phyloP scores from a whole-genome alignment of 2,113 vertebrate genomes.

The Plecturocebus donacophilus region DNA sequence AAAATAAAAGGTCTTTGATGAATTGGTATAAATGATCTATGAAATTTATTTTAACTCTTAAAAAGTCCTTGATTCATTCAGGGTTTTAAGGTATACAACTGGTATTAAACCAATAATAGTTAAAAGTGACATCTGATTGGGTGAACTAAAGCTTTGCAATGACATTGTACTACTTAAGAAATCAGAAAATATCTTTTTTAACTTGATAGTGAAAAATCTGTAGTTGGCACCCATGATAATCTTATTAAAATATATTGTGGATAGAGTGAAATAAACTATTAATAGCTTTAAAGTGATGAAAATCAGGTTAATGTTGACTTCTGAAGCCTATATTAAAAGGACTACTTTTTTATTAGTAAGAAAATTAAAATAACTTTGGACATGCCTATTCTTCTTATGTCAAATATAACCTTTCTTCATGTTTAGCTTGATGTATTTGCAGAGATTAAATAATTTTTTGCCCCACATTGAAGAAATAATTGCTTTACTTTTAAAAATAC shows the following conservation, averaged over 20 bases:
- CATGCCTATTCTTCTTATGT: background rate
- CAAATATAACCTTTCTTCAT: background rate
- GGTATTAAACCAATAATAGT: slow-evolving; percentile 10
- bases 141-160: slow-evolving; percentile 26
- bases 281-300: slow-evolving; percentile 6
- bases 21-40: background rate
- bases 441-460: background rate
- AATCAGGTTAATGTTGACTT: background rate
- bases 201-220: background rate
- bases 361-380: background rate
- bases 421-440: slow-evolving; percentile 21
- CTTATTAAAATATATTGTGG: slow-evolving; percentile 38
- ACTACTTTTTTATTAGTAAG: background rate
- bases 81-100: background rate
- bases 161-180: background rate
- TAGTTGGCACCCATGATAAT: background rate
- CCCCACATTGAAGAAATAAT: background rate
- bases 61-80: background rate
- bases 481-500: slow-evolving; percentile 2
- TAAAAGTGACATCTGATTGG: background rate
- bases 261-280: background rate
- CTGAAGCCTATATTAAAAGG: background rate
- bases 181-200: slow-evolving; percentile 22
- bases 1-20: background rate
- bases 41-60: slow-evolving; percentile 4